Conservation (phyloP, 2,888 invertebrate species). For the Agapostemon virescens region DNA sequence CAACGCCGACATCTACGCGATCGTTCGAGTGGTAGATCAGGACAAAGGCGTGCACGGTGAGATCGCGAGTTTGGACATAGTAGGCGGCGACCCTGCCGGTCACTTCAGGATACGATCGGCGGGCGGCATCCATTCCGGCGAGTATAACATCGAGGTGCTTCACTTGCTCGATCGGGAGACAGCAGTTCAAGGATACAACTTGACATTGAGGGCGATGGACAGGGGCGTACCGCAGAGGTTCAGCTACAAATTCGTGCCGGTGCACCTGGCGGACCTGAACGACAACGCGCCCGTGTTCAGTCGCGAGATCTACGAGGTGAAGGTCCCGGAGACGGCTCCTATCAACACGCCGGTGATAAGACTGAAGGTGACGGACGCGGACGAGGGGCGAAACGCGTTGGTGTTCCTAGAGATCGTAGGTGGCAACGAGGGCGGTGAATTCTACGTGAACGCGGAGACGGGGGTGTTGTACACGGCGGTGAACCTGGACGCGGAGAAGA, state of each 20-base stretch:
- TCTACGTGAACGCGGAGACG: conserved; percentile 91
- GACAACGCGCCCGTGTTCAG: conserved; percentile 94
- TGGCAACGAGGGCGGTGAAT: conserved; percentile 94
- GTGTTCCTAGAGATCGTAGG: conserved; percentile 94
- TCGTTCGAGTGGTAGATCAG: conserved; percentile 90
- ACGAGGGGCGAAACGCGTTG: conserved; percentile 91
- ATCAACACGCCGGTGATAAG: conserved; percentile 93
- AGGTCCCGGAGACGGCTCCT: conserved; percentile 93
- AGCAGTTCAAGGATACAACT: conserved; percentile 91
- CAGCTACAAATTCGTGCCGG: conserved; percentile 90
- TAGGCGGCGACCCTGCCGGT: conserved; percentile 94
- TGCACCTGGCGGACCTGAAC: conserved; percentile 90
- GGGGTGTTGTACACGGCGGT: conserved; percentile 94
- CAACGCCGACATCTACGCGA: conserved; percentile 92
- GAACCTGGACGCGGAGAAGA: conserved; percentile 91
- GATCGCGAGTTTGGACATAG: conserved; percentile 90
- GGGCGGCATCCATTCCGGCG: conserved; percentile 81
- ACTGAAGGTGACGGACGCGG: conserved; percentile 92
- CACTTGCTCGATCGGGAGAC: conserved; percentile 89
- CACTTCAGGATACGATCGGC: conserved; percentile 89
- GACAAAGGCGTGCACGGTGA: conserved; percentile 93
- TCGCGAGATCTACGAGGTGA: conserved; percentile 92
- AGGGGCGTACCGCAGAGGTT: conserved; percentile 89
- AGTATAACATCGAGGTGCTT: conserved; percentile 90
- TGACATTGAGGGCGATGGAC: conserved; percentile 93